Evolutionary conservation across 2,888 invertebrate species (phyloP).

Genomic region (Byasa hedistus): DNA sequence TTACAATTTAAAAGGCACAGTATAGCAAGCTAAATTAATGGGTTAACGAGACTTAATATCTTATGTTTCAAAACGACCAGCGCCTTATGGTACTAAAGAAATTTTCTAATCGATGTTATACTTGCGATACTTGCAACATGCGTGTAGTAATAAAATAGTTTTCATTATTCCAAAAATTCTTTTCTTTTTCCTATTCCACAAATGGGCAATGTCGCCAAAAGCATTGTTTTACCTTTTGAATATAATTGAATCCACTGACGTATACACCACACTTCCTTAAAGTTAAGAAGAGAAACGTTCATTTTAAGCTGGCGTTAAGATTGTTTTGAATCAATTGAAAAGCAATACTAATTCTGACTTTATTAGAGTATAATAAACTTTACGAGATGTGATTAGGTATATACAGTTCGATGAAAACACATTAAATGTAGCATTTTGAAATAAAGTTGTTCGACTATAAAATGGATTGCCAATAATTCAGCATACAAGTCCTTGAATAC

Average conservation of each 20-base stretch:
- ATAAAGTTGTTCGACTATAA: slow-evolving; percentile 37
- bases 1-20: too few relatives aligned
- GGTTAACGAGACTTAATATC: too few relatives aligned
- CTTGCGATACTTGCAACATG: too few relatives aligned
- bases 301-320: slow-evolving; percentile 7
- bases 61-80: too few relatives aligned
- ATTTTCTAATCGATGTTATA: too few relatives aligned
- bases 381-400: slow-evolving; percentile 35
- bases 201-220: too few relatives aligned
- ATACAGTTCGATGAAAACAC: slow-evolving; percentile 39
- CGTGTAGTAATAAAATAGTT: too few relatives aligned
- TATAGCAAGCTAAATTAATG: too few relatives aligned
- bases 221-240: background rate
- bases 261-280: background rate
- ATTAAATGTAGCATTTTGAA: slow-evolving; percentile 32
- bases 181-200: too few relatives aligned
- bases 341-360: slow-evolving; percentile 23
- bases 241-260: background rate
- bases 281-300: background rate
- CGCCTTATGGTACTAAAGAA: too few relatives aligned
- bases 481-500: slow-evolving; percentile 32
- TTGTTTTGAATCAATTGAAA: slow-evolving; percentile 22
- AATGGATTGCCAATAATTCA: slow-evolving; percentile 47
- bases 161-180: too few relatives aligned
- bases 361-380: slow-evolving; percentile 33